phyloP scores from a whole-genome alignment of 2,797 vertebrate species.

The Falco naumanni region DNA sequence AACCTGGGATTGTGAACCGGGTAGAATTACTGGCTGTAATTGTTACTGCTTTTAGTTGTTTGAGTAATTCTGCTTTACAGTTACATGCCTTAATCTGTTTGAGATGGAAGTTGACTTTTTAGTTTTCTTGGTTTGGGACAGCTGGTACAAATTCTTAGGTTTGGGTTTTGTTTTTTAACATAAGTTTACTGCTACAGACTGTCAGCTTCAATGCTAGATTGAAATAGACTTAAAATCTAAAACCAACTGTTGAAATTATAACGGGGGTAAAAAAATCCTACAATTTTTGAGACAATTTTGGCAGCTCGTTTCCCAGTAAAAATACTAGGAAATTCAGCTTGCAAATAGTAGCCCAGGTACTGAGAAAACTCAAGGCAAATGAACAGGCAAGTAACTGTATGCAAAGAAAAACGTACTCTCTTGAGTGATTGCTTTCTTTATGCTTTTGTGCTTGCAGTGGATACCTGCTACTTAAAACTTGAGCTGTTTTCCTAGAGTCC shows the following conservation, averaged over 20 bases:
- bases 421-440: not conserved
- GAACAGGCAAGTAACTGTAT: not conserved
- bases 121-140: not conserved
- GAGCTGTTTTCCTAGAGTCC: not conserved
- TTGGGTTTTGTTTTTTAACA: not conserved
- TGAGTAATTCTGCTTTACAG: not conserved
- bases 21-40: not conserved
- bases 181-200: not conserved
- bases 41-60: not conserved
- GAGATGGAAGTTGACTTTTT: not conserved
- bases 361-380: not conserved
- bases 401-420: not conserved
- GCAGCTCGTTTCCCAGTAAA: not conserved
- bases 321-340: not conserved
- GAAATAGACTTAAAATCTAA: not conserved
- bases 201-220: not conserved
- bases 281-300: not conserved
- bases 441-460: not conserved
- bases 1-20: not conserved
- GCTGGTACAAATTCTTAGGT: not conserved
- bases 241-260: not conserved
- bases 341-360: not conserved
- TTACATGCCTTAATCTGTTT: not conserved
- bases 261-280: not conserved
- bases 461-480: conserved; percentile 12